phyloP scores from a whole-genome alignment of 2,797 vertebrate species.

The Epinephelus malabaricus region DNA sequence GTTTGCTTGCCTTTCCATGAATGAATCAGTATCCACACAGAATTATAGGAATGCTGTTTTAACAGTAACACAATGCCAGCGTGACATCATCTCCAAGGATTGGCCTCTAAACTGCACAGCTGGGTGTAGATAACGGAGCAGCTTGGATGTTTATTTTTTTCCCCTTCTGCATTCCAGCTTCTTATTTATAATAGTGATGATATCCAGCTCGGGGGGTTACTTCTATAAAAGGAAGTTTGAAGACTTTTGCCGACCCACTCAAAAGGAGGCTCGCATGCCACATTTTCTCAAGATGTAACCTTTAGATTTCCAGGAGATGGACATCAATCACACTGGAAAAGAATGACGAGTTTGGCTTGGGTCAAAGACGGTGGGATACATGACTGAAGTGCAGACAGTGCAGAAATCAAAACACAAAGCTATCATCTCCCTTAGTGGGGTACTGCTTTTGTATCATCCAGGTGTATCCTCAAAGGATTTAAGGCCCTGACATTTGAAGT shows the following conservation, averaged over 20 bases:
- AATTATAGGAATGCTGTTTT: constrained; percentile 49
- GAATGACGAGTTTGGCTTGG: constrained; percentile 61
- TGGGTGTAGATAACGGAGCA: constrained; percentile 75
- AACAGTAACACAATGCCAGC: constrained; percentile 64
- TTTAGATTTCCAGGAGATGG: constrained; percentile 65
- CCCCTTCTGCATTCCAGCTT: constrained; percentile 80
- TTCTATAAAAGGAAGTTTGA: constrained; percentile 85
- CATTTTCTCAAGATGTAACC: constrained; percentile 73
- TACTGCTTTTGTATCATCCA: constrained; percentile 27
- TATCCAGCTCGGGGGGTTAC: constrained; percentile 75
- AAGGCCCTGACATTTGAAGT: not conserved
- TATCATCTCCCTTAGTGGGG: not conserved
- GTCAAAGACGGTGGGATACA: constrained; percentile 28
- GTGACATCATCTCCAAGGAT: constrained; percentile 75
- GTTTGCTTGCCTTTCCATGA: constrained; percentile 42
- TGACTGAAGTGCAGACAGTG: constrained; percentile 43
- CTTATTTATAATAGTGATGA: constrained; percentile 82
- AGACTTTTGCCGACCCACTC: constrained; percentile 66
- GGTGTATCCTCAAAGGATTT: constrained; percentile 28
- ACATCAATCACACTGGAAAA: constrained; percentile 61
- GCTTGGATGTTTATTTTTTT: constrained; percentile 79
- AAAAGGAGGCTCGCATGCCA: constrained; percentile 64
- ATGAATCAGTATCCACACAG: constrained; percentile 46
- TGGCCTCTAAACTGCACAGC: constrained; percentile 72
- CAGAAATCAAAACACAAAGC: constrained; percentile 26